A percentile compares a stretch with the other conserved stretches of the same genome.
Evolutionary conservation across 30 jellyfish, hydroid and myxozoan species (phyloP).

Genomic region (Pelagia noctiluca): DNA sequence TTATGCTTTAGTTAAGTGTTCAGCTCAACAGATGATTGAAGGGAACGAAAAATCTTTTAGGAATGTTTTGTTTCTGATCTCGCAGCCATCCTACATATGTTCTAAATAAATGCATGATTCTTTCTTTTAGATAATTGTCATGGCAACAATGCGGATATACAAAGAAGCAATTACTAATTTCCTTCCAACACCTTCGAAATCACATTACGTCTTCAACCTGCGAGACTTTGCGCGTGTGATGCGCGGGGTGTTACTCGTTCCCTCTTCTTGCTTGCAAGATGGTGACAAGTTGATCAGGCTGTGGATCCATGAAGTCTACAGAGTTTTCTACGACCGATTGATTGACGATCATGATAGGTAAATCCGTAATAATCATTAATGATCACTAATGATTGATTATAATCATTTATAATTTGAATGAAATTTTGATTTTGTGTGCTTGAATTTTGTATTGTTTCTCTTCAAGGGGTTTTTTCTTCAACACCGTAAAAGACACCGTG

Average conservation of each 20-base stretch:
- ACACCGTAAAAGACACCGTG: slow-evolving; percentile 75
- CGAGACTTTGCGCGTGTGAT: slow-evolving; percentile 97
- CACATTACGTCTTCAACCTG: slow-evolving; percentile 95
- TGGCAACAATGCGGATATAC: slow-evolving; percentile 98
- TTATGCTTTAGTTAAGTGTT: neutral
- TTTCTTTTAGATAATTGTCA: slow-evolving; percentile 86
- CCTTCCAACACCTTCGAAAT: slow-evolving; percentile 97
- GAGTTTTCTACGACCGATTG: slow-evolving; percentile 97
- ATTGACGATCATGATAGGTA: slow-evolving; percentile 92
- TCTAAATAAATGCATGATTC: neutral
- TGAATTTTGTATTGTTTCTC: neutral
- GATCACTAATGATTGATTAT: neutral
- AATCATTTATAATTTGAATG: neutral
- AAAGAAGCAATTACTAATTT: slow-evolving; percentile 89
- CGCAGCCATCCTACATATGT: too few species aligned
- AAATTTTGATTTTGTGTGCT: neutral
- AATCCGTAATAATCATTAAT: neutral
- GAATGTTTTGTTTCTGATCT: too few species aligned
- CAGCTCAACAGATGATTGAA: neutral
- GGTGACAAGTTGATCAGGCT: slow-evolving; percentile 94
- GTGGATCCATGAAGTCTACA: slow-evolving; percentile 97
- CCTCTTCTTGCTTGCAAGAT: slow-evolving; percentile 85
- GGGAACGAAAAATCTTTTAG: neutral
- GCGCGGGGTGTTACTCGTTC: slow-evolving; percentile 96
- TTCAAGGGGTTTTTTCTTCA: slow-evolving; percentile 80